Percentiles rank a stretch among this genome's conserved stretches.
Evolutionary conservation across 2,797 vertebrate genomes (phyloP).

Genomic region (Chelmon rostratus): DNA sequence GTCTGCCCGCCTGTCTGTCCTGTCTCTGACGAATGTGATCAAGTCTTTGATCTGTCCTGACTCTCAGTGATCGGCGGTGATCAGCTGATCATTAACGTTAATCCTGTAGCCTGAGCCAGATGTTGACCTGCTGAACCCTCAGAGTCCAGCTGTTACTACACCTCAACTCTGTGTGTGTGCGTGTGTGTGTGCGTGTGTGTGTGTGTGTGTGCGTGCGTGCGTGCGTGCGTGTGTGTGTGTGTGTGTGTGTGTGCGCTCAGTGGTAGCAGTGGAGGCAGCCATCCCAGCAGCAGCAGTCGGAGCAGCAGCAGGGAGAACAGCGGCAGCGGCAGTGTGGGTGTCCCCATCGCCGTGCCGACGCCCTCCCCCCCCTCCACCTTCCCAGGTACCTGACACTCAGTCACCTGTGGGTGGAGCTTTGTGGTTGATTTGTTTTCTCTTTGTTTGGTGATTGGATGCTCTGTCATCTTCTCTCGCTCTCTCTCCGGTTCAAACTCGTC

Average conservation of each 20-base stretch:
- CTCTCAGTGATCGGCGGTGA: no score
- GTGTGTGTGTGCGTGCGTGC: constrained; percentile 7
- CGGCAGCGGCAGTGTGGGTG: constrained; percentile 92
- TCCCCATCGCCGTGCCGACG: constrained; percentile 97
- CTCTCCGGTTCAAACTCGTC: no score
- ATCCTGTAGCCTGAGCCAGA: no score
- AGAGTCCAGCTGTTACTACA: no score
- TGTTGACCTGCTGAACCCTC: no score
- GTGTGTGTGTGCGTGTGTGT: background rate
- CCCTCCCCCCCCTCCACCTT: constrained; percentile 95
- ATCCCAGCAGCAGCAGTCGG: constrained; percentile 93
- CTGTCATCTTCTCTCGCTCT: no score
- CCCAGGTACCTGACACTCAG: constrained; percentile 87
- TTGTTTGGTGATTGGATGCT: no score
- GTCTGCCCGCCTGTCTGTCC: constrained; percentile 23
- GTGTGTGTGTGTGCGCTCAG: constrained; percentile 76
- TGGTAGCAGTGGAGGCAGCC: constrained; percentile 94
- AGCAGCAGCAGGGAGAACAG: constrained; percentile 97
- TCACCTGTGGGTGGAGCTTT: no score
- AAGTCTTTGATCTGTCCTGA: no score
- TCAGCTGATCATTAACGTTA: no score
- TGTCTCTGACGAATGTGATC: no score
- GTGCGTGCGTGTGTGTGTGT: background rate
- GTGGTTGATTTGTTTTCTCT: no score
- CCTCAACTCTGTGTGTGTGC: background rate